Conservation (phyloP, 2,113 vertebrate species). For the Cairina moschata region DNA sequence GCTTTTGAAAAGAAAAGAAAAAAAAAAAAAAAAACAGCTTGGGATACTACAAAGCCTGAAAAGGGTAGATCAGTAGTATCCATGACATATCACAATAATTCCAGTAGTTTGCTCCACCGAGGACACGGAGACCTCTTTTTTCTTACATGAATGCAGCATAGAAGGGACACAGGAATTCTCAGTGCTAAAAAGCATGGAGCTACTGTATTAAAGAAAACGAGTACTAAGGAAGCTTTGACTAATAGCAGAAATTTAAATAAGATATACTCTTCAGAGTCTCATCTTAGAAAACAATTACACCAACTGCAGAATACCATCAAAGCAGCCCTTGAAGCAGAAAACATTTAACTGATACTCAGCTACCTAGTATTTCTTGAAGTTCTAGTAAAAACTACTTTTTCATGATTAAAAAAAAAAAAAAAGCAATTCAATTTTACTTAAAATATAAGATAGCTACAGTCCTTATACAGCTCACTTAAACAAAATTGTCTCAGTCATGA, state of each 20-base stretch:
- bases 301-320: neutral
- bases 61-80: neutral
- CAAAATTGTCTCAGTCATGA: neutral
- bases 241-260: neutral
- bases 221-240: neutral
- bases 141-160: neutral
- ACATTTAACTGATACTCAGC: neutral
- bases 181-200: neutral
- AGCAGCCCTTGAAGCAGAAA: neutral
- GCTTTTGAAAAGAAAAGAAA: neutral
- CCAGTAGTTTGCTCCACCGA: neutral
- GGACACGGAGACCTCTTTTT: neutral
- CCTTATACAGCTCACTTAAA: neutral
- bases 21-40: neutral
- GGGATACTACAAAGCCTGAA: neutral
- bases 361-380: neutral
- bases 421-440: neutral
- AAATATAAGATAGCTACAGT: neutral
- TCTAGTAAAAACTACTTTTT: neutral
- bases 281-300: neutral
- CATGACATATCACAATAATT: neutral
- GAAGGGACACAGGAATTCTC: neutral
- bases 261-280: neutral
- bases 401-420: neutral
- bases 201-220: neutral